A percentile compares a stretch with the other conserved stretches of the same genome.
These are phyloP conservation scores for Zoanthus gigantus DNA, from an alignment of 92 coral and sea anemone genomes.

Conservation along the genomic window DNA sequence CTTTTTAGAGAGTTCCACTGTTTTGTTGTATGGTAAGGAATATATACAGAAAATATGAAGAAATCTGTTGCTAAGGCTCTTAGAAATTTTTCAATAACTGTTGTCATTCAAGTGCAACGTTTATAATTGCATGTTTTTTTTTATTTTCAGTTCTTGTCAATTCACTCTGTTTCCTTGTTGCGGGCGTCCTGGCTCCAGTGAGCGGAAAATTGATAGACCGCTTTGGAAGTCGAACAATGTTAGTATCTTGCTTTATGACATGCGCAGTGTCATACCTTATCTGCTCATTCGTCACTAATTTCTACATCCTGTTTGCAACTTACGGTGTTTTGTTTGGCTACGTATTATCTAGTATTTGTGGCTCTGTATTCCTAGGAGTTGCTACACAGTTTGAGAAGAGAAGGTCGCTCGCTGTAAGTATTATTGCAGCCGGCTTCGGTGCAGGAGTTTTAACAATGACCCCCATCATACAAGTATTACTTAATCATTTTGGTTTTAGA, in stretches of 20 bases:
- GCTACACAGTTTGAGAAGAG: constrained; percentile 40
- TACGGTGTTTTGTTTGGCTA: constrained; percentile 22
- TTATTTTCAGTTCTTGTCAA: background rate
- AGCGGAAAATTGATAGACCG: constrained; percentile 9
- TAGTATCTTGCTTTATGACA: background rate
- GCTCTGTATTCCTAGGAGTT: background rate
- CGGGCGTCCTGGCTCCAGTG: constrained; percentile 5
- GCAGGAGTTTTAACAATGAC: constrained; percentile 63
- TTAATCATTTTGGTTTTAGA: constrained; percentile 51
- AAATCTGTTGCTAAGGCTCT: background rate
- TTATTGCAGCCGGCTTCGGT: constrained; percentile 56
- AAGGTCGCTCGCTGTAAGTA: constrained; percentile 59
- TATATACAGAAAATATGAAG: no score
- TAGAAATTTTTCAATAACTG: background rate
- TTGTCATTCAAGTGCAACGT: background rate
- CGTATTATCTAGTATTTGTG: background rate
- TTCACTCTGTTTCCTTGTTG: background rate
- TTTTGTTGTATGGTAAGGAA: no score
- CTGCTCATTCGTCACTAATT: constrained; percentile 15
- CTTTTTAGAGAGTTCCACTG: no score
- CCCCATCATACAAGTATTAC: constrained; percentile 48
- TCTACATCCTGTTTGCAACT: constrained; percentile 13
- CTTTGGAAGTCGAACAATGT: constrained; percentile 9
- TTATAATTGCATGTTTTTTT: background rate
- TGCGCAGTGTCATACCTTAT: constrained; percentile 17